Evolutionary conservation across 1,140 invertebrate species (phyloP).

Genomic region (Oscheius sp.): DNA sequence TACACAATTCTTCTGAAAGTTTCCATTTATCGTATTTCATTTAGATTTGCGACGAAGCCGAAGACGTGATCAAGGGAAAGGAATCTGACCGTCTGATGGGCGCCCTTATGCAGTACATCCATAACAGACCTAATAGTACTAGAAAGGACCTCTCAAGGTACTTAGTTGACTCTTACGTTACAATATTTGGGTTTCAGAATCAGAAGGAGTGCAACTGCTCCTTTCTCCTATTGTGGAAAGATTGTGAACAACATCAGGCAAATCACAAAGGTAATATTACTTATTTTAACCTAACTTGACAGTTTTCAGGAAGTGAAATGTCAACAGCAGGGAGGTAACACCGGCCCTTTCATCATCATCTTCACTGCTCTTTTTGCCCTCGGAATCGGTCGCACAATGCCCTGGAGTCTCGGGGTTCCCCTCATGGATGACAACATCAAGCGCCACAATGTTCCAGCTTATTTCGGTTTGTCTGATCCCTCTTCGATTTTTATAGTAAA

Average conservation of each 20-base stretch:
- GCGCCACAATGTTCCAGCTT: conserved; percentile 54
- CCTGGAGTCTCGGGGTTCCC: conserved; percentile 57
- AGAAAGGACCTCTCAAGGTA: conserved; percentile 28
- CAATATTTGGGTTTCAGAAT: conserved; percentile 3
- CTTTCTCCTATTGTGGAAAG: conserved; percentile 55
- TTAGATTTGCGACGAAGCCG: background rate
- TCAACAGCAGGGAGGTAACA: conserved; percentile 41
- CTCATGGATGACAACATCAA: conserved; percentile 59
- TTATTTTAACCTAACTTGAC: conserved; percentile 1
- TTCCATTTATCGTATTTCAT: background rate
- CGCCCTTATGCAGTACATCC: conserved; percentile 30
- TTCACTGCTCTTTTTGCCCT: conserved; percentile 54
- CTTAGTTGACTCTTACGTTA: background rate
- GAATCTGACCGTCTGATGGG: conserved; percentile 27
- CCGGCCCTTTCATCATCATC: conserved; percentile 53
- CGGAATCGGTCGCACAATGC: conserved; percentile 57
- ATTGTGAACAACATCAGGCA: conserved; percentile 54
- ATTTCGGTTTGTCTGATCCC: too few species aligned
- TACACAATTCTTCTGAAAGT: background rate
- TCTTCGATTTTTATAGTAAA: background rate
- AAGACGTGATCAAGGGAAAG: background rate
- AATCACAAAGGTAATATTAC: conserved; percentile 36
- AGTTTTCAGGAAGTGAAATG: conserved; percentile 44
- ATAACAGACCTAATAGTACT: conserved; percentile 12
- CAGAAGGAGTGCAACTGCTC: conserved; percentile 40